Evolutionary conservation across 2,888 invertebrate genomes (phyloP).

Genomic region (Ennomos erosarius): DNA sequence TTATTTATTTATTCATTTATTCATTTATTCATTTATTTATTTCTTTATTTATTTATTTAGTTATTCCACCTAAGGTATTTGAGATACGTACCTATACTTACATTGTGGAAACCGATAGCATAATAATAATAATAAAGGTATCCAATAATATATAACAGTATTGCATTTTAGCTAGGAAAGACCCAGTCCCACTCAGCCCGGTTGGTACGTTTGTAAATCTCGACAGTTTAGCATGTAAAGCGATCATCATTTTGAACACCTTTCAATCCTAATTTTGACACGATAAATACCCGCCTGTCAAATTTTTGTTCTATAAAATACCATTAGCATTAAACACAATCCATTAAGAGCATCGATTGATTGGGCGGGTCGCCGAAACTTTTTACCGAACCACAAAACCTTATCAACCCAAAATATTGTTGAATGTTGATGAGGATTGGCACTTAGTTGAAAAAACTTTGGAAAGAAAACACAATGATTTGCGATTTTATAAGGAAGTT

Average conservation of each 20-base stretch:
- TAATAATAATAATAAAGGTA: no score
- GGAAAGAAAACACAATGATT: constrained; percentile 30
- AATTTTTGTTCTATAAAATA: constrained; percentile 54
- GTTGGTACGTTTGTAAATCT: no score
- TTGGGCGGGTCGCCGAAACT: constrained; percentile 59
- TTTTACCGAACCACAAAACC: constrained; percentile 59
- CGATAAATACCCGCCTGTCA: constrained; percentile 34
- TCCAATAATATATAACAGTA: no score
- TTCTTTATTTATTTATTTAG: no score
- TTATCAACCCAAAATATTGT: constrained; percentile 56
- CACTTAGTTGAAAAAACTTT: constrained; percentile 51
- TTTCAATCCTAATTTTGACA: constrained; percentile 22
- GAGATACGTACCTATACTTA: no score
- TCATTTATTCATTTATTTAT: no score
- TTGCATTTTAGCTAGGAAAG: no score
- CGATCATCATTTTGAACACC: constrained; percentile 5
- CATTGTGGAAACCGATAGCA: no score
- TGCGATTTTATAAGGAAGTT: constrained; percentile 24
- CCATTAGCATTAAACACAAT: constrained; percentile 71
- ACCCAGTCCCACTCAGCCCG: no score
- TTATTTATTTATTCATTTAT: no score
- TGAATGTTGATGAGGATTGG: constrained; percentile 65
- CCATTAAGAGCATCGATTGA: constrained; percentile 71
- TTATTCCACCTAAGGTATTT: no score
- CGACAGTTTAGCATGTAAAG: not conserved